Conservation (phyloP, 1,140 invertebrate species). For the Tetramorium parvispinum region DNA sequence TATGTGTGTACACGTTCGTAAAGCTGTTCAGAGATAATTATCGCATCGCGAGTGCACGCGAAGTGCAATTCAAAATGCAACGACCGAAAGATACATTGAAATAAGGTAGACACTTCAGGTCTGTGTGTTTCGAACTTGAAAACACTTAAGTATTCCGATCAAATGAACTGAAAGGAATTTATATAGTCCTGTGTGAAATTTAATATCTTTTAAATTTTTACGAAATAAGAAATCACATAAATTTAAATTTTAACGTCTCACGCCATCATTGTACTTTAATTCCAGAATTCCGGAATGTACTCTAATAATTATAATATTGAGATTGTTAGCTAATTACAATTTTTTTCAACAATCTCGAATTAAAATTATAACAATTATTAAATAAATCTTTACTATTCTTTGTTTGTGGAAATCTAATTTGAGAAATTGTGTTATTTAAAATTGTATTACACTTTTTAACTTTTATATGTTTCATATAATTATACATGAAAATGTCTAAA, state of each 20-base stretch:
- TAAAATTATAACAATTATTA: not conserved
- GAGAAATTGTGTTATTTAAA: not conserved
- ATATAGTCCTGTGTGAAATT: not conserved
- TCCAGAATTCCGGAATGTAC: not conserved
- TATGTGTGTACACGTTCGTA: not conserved
- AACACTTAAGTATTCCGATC: not conserved
- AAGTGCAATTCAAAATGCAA: constrained; percentile 10
- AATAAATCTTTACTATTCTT: not conserved
- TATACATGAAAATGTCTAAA: not conserved
- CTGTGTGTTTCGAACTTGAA: not conserved
- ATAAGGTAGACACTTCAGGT: not conserved
- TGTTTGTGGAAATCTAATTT: not conserved
- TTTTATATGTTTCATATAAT: too few relatives aligned
- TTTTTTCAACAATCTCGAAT: not conserved
- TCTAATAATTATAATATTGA: too few relatives aligned
- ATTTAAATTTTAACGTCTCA: not conserved
- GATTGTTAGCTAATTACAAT: too few relatives aligned
- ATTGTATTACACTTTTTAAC: not conserved
- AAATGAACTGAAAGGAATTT: not conserved
- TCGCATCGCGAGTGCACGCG: not conserved
- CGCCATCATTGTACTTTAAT: not conserved
- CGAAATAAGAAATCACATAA: not conserved
- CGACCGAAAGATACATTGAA: not conserved
- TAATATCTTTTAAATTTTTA: not conserved
- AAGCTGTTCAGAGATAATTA: constrained; percentile 8